Conservation (phyloP, 2,888 invertebrate genomes). For the Drosophila mercatorum region DNA sequence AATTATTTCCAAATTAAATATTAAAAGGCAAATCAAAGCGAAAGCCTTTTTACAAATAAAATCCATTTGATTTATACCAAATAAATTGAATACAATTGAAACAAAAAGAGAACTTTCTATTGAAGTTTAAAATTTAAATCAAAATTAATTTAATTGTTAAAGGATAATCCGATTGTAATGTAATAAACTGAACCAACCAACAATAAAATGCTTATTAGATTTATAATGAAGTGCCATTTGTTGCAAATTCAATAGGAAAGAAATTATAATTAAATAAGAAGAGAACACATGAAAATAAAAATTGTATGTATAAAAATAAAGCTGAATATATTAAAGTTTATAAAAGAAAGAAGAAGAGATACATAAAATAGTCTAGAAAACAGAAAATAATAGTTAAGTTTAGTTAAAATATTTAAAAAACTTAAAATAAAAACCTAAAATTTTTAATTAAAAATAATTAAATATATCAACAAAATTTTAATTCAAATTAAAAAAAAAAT, state of each 20-base stretch:
- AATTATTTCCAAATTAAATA: slow-evolving; percentile 8
- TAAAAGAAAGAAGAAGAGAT: too few relatives aligned
- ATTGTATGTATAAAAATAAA: too few relatives aligned
- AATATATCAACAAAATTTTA: not conserved
- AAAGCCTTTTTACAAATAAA: not conserved
- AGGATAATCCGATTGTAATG: not conserved
- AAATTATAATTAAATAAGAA: not conserved
- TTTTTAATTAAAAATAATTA: too few relatives aligned
- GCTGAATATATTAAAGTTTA: too few relatives aligned
- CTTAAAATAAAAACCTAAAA: too few relatives aligned
- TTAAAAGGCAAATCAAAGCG: not conserved
- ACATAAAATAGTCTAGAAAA: too few relatives aligned
- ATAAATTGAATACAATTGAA: not conserved
- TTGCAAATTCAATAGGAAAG: not conserved
- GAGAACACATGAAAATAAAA: rapidly evolving
- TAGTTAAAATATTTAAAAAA: too few relatives aligned
- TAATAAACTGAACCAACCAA: not conserved
- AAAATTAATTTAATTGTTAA: not conserved
- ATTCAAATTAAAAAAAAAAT: too few relatives aligned
- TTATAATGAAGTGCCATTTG: not conserved
- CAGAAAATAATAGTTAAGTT: too few relatives aligned
- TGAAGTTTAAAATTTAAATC: not conserved
- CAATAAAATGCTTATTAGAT: not conserved
- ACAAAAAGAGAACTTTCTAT: not conserved
- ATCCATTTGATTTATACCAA: not conserved